Evolutionary conservation across 2,888 invertebrate genomes (phyloP).

Genomic region (Chymomyza fuscimana): DNA sequence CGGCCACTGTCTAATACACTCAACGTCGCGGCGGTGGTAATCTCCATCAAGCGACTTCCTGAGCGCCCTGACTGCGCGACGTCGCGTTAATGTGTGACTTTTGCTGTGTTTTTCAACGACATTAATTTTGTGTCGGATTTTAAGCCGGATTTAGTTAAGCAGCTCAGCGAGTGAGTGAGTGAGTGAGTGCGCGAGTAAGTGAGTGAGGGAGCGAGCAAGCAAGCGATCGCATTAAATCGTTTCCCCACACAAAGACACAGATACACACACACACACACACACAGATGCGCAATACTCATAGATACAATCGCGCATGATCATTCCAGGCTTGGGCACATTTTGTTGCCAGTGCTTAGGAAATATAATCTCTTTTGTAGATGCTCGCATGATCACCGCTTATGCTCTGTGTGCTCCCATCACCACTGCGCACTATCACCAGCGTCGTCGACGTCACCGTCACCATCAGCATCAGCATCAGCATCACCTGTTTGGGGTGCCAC

Average conservation of each 20-base stretch:
- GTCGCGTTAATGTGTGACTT: slow-evolving; percentile 75
- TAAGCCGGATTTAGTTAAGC: slow-evolving; percentile 80
- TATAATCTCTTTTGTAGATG: slow-evolving; percentile 78
- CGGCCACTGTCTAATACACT: neutral
- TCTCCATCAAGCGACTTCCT: slow-evolving; percentile 61
- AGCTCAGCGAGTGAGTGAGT: slow-evolving; percentile 72
- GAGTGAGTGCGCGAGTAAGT: slow-evolving; percentile 56
- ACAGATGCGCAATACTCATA: slow-evolving; percentile 1
- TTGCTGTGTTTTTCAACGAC: slow-evolving; percentile 76
- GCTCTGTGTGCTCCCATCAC: too few relatives aligned
- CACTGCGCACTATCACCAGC: slow-evolving; percentile 47
- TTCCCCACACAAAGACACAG: slow-evolving; percentile 34
- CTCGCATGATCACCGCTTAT: slow-evolving; percentile 69
- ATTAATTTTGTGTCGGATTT: slow-evolving; percentile 78
- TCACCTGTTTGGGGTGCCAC: slow-evolving; percentile 45
- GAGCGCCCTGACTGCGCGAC: slow-evolving; percentile 41
- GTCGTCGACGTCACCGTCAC: slow-evolving; percentile 22
- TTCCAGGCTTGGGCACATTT: slow-evolving; percentile 53
- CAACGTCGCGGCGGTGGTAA: slow-evolving; percentile 43
- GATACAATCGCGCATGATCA: slow-evolving; percentile 28
- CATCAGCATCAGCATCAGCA: slow-evolving; percentile 4
- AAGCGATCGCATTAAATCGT: slow-evolving; percentile 55
- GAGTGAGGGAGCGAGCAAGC: slow-evolving; percentile 48
- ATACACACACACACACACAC: slow-evolving; percentile 21
- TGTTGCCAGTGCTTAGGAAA: slow-evolving; percentile 73